These are phyloP conservation scores for Sturnira hondurensis DNA, from an alignment of 2,113 vertebrate genomes.

Conservation along the genomic window DNA sequence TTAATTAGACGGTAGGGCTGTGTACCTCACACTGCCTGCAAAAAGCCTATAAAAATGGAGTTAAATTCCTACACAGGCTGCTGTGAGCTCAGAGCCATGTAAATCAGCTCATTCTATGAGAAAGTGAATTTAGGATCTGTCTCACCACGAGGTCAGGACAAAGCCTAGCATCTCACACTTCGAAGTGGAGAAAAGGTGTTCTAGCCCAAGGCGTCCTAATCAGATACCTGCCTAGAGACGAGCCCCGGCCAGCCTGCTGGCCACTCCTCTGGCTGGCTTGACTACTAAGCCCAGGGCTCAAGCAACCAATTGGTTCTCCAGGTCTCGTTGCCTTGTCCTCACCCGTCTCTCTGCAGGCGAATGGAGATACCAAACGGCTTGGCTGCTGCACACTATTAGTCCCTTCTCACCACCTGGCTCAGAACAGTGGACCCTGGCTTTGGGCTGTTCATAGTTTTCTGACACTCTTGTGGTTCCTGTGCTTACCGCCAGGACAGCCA, in stretches of 20 bases:
- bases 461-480: constrained; percentile 83
- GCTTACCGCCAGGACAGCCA: constrained; percentile 75
- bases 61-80: constrained; percentile 69
- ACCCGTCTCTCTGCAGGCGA: constrained; percentile 74
- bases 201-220: constrained; percentile 33
- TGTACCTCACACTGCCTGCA: constrained; percentile 70
- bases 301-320: constrained; percentile 70
- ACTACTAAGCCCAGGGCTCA: constrained; percentile 74
- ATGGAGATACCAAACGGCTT: constrained; percentile 79
- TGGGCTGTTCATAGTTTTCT: constrained; percentile 80
- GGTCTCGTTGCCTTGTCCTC: constrained; percentile 69
- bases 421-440: constrained; percentile 79
- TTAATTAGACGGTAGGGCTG: constrained; percentile 74
- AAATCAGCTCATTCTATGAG: constrained; percentile 57
- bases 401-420: constrained; percentile 81
- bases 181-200: neutral
- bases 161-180: neutral
- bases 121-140: neutral
- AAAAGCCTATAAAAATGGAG: constrained; percentile 71
- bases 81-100: neutral
- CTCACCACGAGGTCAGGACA: neutral
- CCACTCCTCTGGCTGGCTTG: constrained; percentile 71
- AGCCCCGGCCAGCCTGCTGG: neutral
- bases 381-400: constrained; percentile 81
- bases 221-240: neutral